Percentiles rank a stretch among this genome's conserved stretches.
phyloP scores from a whole-genome alignment of 2,113 vertebrate genomes.

The Bufo gargarizans region DNA sequence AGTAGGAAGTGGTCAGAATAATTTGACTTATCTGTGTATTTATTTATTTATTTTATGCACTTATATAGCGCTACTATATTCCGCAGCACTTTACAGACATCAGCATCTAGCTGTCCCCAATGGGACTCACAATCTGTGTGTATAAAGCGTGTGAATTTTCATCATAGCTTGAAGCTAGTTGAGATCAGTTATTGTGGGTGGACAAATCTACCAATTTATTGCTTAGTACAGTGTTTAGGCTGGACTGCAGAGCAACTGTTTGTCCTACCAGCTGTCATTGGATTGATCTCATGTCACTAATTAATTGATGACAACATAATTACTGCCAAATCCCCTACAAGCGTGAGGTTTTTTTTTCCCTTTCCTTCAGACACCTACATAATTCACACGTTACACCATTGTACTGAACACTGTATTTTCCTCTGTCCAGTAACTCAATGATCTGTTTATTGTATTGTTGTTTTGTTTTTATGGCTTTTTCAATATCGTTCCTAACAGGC shows the following conservation, averaged over 20 bases:
- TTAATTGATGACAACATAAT: constrained; percentile 34
- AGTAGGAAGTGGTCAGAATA: not conserved
- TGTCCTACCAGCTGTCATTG: constrained; percentile 33
- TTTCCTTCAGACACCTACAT: constrained; percentile 29
- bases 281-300: constrained; percentile 28
- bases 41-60: no score
- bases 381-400: not conserved
- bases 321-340: constrained; percentile 25
- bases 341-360: not conserved
- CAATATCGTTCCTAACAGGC: not conserved
- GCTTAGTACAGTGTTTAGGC: constrained; percentile 8
- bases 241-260: not conserved
- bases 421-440: not conserved
- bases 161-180: not conserved
- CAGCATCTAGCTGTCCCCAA: no score
- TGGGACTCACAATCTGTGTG: not conserved
- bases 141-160: not conserved
- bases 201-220: constrained; percentile 3
- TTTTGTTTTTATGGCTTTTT: constrained; percentile 23
- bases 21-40: no score
- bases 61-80: no score
- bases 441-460: constrained; percentile 17
- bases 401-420: not conserved
- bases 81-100: no score
- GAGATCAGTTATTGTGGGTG: not conserved